Evolutionary conservation across 2,797 vertebrate genomes (phyloP).

Genomic region (Clarias pachynema): DNA sequence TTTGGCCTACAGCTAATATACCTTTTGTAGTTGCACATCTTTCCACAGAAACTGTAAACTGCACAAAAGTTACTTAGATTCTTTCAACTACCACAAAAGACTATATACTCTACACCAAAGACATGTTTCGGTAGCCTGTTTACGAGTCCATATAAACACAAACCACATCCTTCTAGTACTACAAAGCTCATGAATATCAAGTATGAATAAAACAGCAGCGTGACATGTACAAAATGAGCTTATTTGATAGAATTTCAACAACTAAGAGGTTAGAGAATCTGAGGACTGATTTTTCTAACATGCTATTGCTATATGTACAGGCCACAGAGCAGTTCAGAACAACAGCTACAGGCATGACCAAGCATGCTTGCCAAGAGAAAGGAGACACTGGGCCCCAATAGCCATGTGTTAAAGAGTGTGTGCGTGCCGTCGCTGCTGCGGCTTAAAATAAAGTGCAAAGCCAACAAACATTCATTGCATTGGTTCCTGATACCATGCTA

Average conservation of each 20-base stretch:
- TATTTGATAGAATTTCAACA: neutral
- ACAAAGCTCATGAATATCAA: neutral
- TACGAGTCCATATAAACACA: neutral
- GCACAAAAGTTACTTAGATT: neutral
- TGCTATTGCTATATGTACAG: conserved; percentile 7
- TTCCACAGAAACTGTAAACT: neutral
- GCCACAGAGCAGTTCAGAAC: conserved; percentile 24
- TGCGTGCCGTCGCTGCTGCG: conserved; percentile 44
- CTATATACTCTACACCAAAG: neutral
- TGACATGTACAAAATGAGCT: neutral
- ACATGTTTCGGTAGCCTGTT: neutral
- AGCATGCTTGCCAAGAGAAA: conserved; percentile 56
- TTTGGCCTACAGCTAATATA: neutral
- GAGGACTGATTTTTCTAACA: neutral
- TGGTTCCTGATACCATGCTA: conserved; percentile 42
- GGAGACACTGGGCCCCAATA: conserved; percentile 49
- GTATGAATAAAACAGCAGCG: neutral
- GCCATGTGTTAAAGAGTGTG: conserved; percentile 45
- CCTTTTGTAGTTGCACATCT: neutral
- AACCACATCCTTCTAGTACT: neutral
- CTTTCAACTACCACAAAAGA: neutral
- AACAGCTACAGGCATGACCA: conserved; percentile 54
- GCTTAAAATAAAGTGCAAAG: conserved; percentile 69
- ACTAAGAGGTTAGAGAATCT: neutral
- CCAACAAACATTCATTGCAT: conserved; percentile 62